Base-by-base conservation (phyloP, 2,888 invertebrate species). In the Carpatolechia fugitivella region DNA sequence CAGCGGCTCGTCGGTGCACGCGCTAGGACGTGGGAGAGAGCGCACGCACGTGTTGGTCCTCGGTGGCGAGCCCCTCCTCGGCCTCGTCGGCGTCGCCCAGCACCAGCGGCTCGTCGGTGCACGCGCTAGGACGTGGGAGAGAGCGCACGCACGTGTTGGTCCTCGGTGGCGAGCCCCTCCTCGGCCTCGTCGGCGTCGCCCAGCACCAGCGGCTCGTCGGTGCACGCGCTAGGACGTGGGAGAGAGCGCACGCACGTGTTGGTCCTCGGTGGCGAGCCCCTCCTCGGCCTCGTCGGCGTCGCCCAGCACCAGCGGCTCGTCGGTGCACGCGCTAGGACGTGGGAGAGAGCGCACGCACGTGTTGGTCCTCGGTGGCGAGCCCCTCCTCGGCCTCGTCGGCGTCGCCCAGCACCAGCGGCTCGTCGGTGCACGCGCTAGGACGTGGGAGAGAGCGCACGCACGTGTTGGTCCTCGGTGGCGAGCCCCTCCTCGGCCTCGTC, bases 321-420 rank as follows among this genome's bases (percentile, higher is more conserved):
- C 94, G n/a, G n/a, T n/a, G n/a, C n/a, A n/a, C n/a, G n/a, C n/a
- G n/a, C n/a, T n/a, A n/a, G n/a, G n/a, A n/a, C n/a, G n/a, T n/a
- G n/a, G n/a, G n/a, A n/a, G n/a, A n/a, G n/a, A n/a, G n/a, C n/a
- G n/a, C n/a, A n/a, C 47, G 5, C 52, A 86, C 86, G 56, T 83
- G 85, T 33, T 91, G 92, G 56, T 95, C 95, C 0, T 94, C 95
- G 0, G 95, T 95, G 11, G 94, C 95, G 20, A 96, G 85, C 61
- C 95, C 94, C 76, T 95, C 96, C 35, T 97, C 94, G 70, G 95
- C 95, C 74, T 99, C 99, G 66, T 95, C 93, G 57, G 95, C 93
- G 77, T 99, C 99, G 71, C 98, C 95, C 10, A 99, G 86, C n/a
- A 99, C 96, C n/a, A n/a, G n/a, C n/a, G n/a, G n/a, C n/a, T n/a